Evolutionary conservation across 2,797 vertebrate genomes (phyloP).

Genomic region (Champsocephalus gunnari): DNA sequence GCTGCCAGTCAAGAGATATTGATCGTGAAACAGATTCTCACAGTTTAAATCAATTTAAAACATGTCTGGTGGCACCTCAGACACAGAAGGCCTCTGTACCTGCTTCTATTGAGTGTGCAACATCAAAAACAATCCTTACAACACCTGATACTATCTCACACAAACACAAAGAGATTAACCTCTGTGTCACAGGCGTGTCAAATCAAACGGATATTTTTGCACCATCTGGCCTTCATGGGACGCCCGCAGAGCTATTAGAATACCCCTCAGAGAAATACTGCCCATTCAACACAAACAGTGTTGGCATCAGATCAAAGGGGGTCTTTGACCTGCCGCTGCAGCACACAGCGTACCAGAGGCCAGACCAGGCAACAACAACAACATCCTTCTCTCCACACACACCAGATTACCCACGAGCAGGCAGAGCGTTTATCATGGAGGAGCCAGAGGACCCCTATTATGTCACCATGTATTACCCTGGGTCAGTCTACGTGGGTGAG

Average conservation of each 20-base stretch:
- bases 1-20: slow-evolving; percentile 51
- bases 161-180: slow-evolving; percentile 29
- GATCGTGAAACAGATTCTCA: slow-evolving; percentile 31
- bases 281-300: slow-evolving; percentile 54
- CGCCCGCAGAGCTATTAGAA: slow-evolving; percentile 45
- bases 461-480: slow-evolving; percentile 72
- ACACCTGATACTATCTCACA: slow-evolving; percentile 28
- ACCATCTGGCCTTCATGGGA: slow-evolving; percentile 21
- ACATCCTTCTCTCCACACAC: slow-evolving; percentile 26
- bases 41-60: slow-evolving; percentile 53
- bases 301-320: slow-evolving; percentile 54
- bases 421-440: slow-evolving; percentile 60
- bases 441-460: slow-evolving; percentile 75
- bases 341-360: slow-evolving; percentile 42
- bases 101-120: slow-evolving; percentile 20
- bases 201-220: slow-evolving; percentile 40
- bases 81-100: slow-evolving; percentile 35
- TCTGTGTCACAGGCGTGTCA: slow-evolving; percentile 17
- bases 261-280: slow-evolving; percentile 52
- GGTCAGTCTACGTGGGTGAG: slow-evolving; percentile 81
- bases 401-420: slow-evolving; percentile 41
- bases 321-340: slow-evolving; percentile 45
- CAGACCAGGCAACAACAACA: slow-evolving; percentile 29
- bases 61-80: slow-evolving; percentile 38
- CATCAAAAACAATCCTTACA: slow-evolving; percentile 23